phyloP scores from a whole-genome alignment of 2,888 invertebrate genomes.

The Meteorus colon region DNA sequence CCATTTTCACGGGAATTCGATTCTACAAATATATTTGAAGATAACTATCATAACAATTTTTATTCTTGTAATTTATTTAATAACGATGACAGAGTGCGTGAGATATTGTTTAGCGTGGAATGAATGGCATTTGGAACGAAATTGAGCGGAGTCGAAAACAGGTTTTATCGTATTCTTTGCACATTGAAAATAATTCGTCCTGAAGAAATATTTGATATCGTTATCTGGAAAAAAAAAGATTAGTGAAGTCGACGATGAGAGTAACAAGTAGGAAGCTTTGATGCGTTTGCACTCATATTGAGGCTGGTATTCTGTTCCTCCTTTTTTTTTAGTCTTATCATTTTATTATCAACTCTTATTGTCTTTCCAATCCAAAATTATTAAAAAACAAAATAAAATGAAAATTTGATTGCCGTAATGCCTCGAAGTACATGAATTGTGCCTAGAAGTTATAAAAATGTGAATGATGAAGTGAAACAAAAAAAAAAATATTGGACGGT shows the following conservation, averaged over 20 bases:
- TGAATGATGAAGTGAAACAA: constrained; percentile 19
- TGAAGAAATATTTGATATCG: constrained; percentile 38
- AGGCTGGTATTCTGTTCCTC: constrained; percentile 37
- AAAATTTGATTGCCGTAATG: constrained; percentile 34
- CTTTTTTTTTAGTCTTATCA: constrained; percentile 28
- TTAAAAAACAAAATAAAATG: constrained; percentile 12
- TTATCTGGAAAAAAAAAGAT: constrained; percentile 32
- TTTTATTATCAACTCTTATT: constrained; percentile 23
- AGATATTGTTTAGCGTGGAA: constrained; percentile 1
- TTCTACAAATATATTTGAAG: constrained; percentile 1
- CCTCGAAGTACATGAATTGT: constrained; percentile 41
- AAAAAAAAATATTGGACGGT: neutral
- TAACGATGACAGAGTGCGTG: constrained; percentile 42
- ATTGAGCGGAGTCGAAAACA: constrained; percentile 10
- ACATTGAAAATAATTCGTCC: constrained; percentile 9
- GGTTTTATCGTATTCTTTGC: neutral
- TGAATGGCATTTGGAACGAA: constrained; percentile 24
- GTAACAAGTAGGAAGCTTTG: constrained; percentile 17
- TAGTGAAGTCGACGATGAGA: neutral
- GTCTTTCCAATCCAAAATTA: constrained; percentile 28
- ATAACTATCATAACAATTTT: constrained; percentile 46
- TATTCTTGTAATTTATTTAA: constrained; percentile 52
- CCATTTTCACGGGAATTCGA: neutral
- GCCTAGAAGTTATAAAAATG: neutral
- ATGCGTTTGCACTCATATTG: neutral